Conservation (phyloP, 2,888 invertebrate species). For the Trachelus tabidus region DNA sequence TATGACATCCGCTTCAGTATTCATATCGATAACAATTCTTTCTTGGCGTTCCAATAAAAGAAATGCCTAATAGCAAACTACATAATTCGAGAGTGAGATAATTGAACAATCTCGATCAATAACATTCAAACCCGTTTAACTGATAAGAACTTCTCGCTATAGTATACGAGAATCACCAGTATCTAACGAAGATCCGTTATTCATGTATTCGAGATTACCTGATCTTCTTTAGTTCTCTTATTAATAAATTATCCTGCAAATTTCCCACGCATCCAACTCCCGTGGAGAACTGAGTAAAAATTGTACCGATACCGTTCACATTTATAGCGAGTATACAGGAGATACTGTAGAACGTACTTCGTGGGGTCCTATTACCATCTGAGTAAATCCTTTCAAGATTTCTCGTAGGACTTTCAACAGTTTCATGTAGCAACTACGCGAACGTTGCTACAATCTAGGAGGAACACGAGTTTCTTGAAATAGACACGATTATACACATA, state of each 20-base stretch:
- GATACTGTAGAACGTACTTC: neutral
- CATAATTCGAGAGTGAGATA: neutral
- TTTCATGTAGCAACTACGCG: neutral
- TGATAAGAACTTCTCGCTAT: neutral
- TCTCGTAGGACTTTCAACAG: neutral
- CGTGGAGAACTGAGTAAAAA: too few species aligned
- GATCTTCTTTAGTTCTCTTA: neutral
- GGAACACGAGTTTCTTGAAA: neutral
- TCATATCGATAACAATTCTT: neutral
- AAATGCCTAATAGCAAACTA: neutral
- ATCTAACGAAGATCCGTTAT: neutral
- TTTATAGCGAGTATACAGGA: too few species aligned
- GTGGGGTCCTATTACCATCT: neutral
- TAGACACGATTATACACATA: neutral
- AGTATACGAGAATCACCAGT: neutral
- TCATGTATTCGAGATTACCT: neutral
- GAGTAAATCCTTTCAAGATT: neutral
- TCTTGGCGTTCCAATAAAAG: neutral
- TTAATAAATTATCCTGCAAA: too few species aligned
- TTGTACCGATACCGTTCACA: too few species aligned
- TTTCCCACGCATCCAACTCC: too few species aligned
- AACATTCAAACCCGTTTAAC: neutral
- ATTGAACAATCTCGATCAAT: neutral
- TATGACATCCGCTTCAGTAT: neutral
- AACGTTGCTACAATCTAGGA: neutral